Percentiles rank a stretch among this genome's conserved stretches.
phyloP scores from a whole-genome alignment of 2,113 vertebrate genomes.

The Lontra canadensis region DNA sequence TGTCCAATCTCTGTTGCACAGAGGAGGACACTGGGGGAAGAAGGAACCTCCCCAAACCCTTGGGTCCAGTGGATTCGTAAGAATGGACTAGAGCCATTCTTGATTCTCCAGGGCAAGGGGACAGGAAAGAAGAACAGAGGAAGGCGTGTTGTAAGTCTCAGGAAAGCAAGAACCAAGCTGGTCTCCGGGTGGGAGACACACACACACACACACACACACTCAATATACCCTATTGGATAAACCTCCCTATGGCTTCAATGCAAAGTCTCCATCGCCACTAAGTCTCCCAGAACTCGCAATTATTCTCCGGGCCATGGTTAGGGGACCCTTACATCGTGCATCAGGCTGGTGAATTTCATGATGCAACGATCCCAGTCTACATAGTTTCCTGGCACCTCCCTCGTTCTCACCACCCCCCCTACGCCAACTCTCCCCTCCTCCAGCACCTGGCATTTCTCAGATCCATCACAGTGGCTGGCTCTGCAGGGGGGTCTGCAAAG shows the following conservation, averaged over 20 bases:
- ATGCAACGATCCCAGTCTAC: fast-evolving
- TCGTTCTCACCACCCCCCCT: fast-evolving
- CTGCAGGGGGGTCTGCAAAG: not conserved
- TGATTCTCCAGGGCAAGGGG: not conserved
- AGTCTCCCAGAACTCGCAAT: not conserved
- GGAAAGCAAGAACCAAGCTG: not conserved
- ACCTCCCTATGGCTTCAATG: not conserved
- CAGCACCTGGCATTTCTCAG: not conserved
- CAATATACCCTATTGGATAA: fast-evolving
- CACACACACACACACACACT: not conserved
- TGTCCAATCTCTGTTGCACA: not conserved
- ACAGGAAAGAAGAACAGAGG: not conserved
- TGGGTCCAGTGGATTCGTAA: not conserved
- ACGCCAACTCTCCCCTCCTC: not conserved
- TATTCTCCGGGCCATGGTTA: not conserved
- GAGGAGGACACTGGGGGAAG: not conserved
- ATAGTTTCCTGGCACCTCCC: fast-evolving
- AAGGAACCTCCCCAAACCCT: not conserved
- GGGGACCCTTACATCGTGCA: not conserved
- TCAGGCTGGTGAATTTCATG: not conserved
- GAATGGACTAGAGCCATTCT: not conserved
- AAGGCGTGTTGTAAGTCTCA: not conserved
- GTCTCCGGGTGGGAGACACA: not conserved
- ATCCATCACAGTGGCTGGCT: too few relatives aligned
- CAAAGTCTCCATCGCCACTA: not conserved